Evolutionary conservation across 2,797 vertebrate genomes (phyloP).

Genomic region (Notamacropus eugenii): DNA sequence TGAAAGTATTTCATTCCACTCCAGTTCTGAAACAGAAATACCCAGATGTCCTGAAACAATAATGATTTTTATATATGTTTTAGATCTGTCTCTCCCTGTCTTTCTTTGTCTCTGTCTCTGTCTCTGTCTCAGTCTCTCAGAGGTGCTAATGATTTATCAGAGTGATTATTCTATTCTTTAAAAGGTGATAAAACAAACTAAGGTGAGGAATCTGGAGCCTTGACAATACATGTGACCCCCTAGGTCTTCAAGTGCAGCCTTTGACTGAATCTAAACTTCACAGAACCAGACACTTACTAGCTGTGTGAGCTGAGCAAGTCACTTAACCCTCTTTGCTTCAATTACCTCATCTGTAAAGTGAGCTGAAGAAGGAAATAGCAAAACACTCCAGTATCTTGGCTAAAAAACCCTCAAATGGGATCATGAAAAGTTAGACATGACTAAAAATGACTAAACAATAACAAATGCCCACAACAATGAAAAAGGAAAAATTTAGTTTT

Average conservation of each 20-base stretch:
- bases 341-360: not conserved
- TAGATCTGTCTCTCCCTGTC: not conserved
- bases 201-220: too few species aligned
- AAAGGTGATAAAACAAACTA: not conserved
- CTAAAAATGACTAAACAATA: not conserved
- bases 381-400: not conserved
- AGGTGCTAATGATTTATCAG: not conserved
- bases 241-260: too few species aligned
- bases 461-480: not conserved
- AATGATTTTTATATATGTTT: not conserved
- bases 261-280: too few species aligned
- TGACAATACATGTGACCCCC: too few species aligned
- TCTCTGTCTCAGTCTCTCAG: not conserved
- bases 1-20: not conserved
- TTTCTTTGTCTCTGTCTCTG: not conserved
- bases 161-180: not conserved
- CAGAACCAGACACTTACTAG: not conserved
- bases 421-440: not conserved
- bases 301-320: not conserved
- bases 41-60: not conserved
- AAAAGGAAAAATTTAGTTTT: not conserved
- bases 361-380: not conserved
- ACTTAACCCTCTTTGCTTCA: not conserved
- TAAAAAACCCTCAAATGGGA: not conserved
- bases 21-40: not conserved